These are phyloP conservation scores for Camponotus floridanus DNA, from an alignment of 1,140 invertebrate genomes.

Conservation along the genomic window DNA sequence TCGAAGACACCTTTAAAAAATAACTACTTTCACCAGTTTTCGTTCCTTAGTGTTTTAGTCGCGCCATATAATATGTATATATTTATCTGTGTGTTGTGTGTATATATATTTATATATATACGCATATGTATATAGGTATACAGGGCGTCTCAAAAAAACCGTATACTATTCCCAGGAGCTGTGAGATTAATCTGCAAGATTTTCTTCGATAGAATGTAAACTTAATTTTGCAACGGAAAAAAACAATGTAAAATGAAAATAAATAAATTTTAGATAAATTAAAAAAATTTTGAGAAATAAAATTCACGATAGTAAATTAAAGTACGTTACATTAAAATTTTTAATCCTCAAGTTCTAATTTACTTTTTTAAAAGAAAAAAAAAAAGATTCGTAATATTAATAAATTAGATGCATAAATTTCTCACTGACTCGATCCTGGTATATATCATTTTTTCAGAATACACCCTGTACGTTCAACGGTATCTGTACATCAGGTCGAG, in stretches of 20 bases:
- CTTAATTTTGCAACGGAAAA: background rate
- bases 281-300: background rate
- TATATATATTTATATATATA: constrained; percentile 54
- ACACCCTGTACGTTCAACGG: constrained; percentile 49
- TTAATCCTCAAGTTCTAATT: background rate
- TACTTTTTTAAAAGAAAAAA: background rate
- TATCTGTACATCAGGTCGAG: constrained; percentile 72
- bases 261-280: background rate
- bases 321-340: background rate
- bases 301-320: background rate
- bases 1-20: constrained; percentile 66
- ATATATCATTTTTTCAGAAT: constrained; percentile 28
- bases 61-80: constrained; percentile 34
- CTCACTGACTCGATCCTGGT: background rate
- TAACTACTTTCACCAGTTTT: constrained; percentile 66
- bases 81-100: constrained; percentile 34
- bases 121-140: constrained; percentile 39
- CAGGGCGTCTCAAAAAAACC: constrained; percentile 5
- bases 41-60: constrained; percentile 41
- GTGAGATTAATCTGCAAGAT: background rate
- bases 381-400: background rate
- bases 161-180: constrained; percentile 2
- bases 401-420: background rate
- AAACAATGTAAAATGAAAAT: background rate
- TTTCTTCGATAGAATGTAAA: background rate